Base-by-base conservation (phyloP, 2,888 invertebrate genomes). In the Drosophila anomelani region DNA sequence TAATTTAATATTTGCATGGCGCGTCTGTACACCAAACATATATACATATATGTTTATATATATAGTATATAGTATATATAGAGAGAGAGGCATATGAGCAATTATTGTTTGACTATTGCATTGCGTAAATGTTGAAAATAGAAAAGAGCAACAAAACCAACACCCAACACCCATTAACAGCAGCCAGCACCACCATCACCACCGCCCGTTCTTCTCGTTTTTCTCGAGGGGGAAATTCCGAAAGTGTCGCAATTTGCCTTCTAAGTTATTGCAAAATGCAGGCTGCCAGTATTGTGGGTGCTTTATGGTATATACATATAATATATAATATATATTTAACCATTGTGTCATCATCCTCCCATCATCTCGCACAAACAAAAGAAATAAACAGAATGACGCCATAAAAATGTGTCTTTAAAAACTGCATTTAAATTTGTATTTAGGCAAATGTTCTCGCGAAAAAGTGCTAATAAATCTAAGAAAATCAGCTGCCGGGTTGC, bases 91-190 rank as follows among this genome's bases (percentile, higher is more conserved):
- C 68, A 61, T 59, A 75, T 81, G 81, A 82, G 73, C 75, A 83
- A 83, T 84, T 79, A 81, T 86, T 83, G 87, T 86, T 83, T 73
- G 72, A 61, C 64, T 84, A 81, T 76, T 79, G 85, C 85, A 86
- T 84, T 86, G 83, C 83, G 87, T 80, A 84, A 83, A 83, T 86
- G 70, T 84, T 83, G 70, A 86, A 84, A 86, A 87, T 84, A 84
- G 87, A 84, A 78, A 81, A 70, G 51, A 51, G 67, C 64, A 62
- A 75, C 66, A 63, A 64, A 39, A 10, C 32, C 15, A 70, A 41
- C 54, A 43, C 26, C 29, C 47, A 47, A 47, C 47, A 47, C 47
- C 47, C 47, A 46, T 46, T 46, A 46, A 46, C 15, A 44, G 44
- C 43, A 43, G 43, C 43, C 43, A 32, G 0, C 8, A 8, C 6